Percentiles rank a stretch among this genome's conserved stretches.
Conservation (phyloP, 2,113 vertebrate genomes). For the Pardalotus punctatus region DNA sequence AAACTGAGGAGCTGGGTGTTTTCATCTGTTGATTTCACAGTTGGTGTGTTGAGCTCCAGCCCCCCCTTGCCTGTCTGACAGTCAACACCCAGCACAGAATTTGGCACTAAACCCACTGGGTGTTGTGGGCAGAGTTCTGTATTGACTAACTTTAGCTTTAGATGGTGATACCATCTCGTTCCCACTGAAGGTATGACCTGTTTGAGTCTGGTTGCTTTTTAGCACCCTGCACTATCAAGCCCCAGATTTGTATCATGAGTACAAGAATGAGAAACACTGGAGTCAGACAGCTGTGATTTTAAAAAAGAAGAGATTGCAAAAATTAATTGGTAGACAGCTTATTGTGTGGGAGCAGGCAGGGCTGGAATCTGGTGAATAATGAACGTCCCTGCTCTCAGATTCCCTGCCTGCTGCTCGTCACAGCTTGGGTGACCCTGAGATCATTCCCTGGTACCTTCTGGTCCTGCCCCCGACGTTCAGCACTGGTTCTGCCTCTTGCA, state of each 20-base stretch:
- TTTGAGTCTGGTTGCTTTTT: background rate
- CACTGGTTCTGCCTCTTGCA: background rate
- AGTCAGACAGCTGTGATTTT: background rate
- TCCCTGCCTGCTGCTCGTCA: background rate
- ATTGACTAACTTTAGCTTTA: background rate
- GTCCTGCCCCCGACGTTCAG: background rate
- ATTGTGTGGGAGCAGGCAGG: no score
- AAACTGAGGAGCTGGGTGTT: background rate
- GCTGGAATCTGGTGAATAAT: background rate
- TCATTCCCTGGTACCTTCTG: background rate
- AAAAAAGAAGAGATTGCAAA: background rate
- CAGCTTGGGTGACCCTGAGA: background rate
- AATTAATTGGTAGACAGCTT: background rate
- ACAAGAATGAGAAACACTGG: background rate
- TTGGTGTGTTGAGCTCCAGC: rapidly evolving
- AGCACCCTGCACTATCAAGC: background rate
- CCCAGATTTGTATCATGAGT: background rate
- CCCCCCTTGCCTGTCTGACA: background rate
- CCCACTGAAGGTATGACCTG: background rate
- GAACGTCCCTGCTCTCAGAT: background rate
- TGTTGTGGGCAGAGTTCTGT: background rate
- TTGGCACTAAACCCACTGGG: background rate
- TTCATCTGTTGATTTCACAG: background rate
- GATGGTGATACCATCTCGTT: background rate
- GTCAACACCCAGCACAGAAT: background rate